Conservation (phyloP, 2,797 vertebrate species). For the Pangasius djambal region DNA sequence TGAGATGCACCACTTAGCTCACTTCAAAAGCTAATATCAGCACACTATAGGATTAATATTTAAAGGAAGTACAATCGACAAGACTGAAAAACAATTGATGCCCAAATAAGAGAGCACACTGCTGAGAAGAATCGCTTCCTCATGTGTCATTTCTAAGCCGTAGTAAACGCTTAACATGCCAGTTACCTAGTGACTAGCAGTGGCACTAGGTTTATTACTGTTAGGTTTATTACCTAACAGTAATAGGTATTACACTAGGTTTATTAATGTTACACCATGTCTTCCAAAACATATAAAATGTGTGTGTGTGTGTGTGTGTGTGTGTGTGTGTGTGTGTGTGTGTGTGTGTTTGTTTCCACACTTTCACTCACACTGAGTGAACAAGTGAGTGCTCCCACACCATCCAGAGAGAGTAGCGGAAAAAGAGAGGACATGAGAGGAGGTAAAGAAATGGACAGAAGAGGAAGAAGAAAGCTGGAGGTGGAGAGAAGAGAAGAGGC, state of each 20-base stretch:
- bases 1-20: conserved; percentile 8
- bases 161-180: not conserved
- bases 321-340: not conserved
- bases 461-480: conserved; percentile 3
- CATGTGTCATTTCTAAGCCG: not conserved
- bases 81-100: conserved; percentile 7
- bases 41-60: conserved; percentile 17
- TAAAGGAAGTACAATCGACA: not conserved
- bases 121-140: not conserved
- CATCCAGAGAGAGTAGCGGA: not conserved
- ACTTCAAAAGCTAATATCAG: conserved; percentile 18
- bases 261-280: not conserved
- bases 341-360: not conserved
- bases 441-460: conserved; percentile 8
- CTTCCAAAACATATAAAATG: not conserved
- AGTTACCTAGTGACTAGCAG: not conserved
- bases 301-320: not conserved
- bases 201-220: not conserved
- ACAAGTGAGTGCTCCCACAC: not conserved
- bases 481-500: conserved; percentile 9
- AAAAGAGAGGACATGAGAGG: not conserved
- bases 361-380: not conserved
- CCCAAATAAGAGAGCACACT: not conserved
- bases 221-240: not conserved
- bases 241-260: not conserved